A percentile compares a stretch with the other conserved stretches of the same genome.
Conservation (phyloP, 2,888 invertebrate genomes). For the Iselma pallidipennis region DNA sequence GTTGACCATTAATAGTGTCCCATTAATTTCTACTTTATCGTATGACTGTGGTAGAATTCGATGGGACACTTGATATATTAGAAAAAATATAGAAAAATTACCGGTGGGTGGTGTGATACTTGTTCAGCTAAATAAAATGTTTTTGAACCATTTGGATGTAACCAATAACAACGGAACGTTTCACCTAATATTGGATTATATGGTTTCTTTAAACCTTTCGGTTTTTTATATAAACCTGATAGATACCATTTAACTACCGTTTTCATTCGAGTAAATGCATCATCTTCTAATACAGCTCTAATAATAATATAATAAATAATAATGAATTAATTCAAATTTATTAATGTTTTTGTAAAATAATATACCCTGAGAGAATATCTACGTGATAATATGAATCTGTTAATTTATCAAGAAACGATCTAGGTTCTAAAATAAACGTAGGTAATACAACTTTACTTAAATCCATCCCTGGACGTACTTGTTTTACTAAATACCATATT, state of each 20-base stretch:
- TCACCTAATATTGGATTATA: constrained; percentile 95
- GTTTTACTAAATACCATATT: constrained; percentile 93
- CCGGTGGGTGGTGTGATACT: constrained; percentile 94
- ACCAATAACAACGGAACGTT: constrained; percentile 90
- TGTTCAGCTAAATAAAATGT: constrained; percentile 95
- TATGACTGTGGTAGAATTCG: too few relatives aligned
- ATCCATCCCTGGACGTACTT: constrained; percentile 96
- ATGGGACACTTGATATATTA: constrained; percentile 5
- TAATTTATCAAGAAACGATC: constrained; percentile 91
- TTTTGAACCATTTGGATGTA: constrained; percentile 76
- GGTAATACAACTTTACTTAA: constrained; percentile 90
- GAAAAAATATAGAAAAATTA: constrained; percentile 48
- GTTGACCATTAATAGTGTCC: too few relatives aligned
- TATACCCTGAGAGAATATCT: constrained; percentile 80
- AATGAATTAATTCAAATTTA: neutral
- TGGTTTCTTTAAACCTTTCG: constrained; percentile 93
- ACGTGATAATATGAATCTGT: constrained; percentile 95
- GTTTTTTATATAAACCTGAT: constrained; percentile 92
- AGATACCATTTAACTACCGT: constrained; percentile 88
- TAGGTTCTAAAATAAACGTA: constrained; percentile 91
- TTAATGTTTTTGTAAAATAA: neutral
- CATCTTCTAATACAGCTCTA: constrained; percentile 81
- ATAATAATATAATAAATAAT: constrained; percentile 1
- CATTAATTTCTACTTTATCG: too few relatives aligned
- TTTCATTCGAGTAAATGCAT: constrained; percentile 90